Conservation (phyloP, 2,888 invertebrate species). For the Drosophila setosimentum region DNA sequence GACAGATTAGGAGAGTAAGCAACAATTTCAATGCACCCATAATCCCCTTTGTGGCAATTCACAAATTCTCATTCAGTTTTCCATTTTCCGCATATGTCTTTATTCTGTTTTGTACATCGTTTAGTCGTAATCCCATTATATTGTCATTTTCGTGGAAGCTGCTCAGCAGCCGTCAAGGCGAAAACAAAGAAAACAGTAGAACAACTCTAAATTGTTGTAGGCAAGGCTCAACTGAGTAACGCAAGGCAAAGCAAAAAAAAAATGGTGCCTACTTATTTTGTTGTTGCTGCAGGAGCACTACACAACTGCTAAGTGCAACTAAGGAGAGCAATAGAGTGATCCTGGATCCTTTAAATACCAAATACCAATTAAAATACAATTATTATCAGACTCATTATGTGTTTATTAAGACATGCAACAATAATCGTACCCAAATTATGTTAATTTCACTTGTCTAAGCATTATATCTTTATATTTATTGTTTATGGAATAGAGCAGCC, state of each 20-base stretch:
- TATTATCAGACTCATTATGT: background rate
- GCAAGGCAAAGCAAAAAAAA: background rate
- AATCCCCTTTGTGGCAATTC: slow-evolving; percentile 47
- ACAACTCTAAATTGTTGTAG: slow-evolving; percentile 1
- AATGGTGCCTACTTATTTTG: background rate
- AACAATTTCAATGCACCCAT: background rate
- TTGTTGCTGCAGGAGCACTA: too few relatives aligned
- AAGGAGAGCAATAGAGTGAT: background rate
- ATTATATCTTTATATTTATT: background rate
- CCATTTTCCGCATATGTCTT: slow-evolving; percentile 22
- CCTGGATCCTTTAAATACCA: background rate
- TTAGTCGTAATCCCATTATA: slow-evolving; percentile 64
- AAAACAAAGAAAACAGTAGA: background rate
- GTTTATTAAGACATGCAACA: background rate
- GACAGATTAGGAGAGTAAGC: slow-evolving; percentile 15
- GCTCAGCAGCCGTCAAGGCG: slow-evolving; percentile 21
- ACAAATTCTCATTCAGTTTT: slow-evolving; percentile 33
- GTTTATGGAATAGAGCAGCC: background rate
- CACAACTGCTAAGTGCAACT: background rate
- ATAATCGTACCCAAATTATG: background rate
- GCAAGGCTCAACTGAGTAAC: background rate
- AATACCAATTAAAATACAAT: background rate
- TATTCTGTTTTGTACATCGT: slow-evolving; percentile 29
- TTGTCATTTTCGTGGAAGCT: slow-evolving; percentile 55
- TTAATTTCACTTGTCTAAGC: background rate